Conservation (phyloP, 2,888 invertebrate species). For the Drosophila buzzatii region DNA sequence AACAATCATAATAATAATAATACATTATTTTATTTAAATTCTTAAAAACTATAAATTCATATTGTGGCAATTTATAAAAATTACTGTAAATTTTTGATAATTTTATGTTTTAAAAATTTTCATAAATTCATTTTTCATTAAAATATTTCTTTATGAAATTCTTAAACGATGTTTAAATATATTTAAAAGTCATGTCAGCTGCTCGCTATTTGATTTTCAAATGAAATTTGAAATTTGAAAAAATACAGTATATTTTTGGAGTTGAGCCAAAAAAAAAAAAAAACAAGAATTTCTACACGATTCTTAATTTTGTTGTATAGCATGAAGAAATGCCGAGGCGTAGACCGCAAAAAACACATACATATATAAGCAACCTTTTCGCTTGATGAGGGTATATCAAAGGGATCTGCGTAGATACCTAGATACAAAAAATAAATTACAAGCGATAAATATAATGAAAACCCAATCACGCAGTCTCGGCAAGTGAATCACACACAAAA, state of each 20-base stretch:
- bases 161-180: background rate
- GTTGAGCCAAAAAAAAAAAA: conserved; percentile 42
- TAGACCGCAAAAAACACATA: conserved; percentile 32
- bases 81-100: background rate
- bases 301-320: background rate
- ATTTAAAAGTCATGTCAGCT: conserved; percentile 32
- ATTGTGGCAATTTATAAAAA: background rate
- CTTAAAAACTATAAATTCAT: background rate
- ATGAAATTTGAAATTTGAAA: background rate
- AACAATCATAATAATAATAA: no score
- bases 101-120: background rate
- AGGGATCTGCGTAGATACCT: conserved; percentile 29
- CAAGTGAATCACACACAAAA: conserved; percentile 73
- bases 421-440: background rate
- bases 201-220: conserved; percentile 24
- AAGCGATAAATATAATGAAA: conserved; percentile 14
- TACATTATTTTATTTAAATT: no score
- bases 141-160: background rate
- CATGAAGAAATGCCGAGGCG: conserved; percentile 28
- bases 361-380: conserved; percentile 18
- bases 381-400: conserved; percentile 52
- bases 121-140: background rate
- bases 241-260: conserved; percentile 24
- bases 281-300: conserved; percentile 21
- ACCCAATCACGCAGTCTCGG: conserved; percentile 35